Percentiles rank a stretch among this genome's conserved stretches.
These are phyloP conservation scores for Spialia ferax DNA, from an alignment of 2,888 invertebrate genomes.

Conservation along the genomic window DNA sequence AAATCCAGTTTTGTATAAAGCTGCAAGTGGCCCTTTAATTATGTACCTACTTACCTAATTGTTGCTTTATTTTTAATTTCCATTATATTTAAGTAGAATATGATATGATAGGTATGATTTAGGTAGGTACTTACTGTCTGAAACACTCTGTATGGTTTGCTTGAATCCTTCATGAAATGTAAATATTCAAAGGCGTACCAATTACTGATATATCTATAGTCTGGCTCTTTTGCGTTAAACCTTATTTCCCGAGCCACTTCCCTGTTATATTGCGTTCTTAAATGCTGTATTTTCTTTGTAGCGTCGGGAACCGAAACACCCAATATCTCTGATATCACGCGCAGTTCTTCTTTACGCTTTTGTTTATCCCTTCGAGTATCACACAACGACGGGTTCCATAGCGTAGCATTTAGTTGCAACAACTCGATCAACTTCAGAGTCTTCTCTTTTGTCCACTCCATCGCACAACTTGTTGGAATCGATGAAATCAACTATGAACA, in stretches of 20 bases:
- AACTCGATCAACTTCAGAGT: slow-evolving; percentile 78
- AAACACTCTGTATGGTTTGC: slow-evolving; percentile 73
- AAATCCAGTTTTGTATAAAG: too few species aligned
- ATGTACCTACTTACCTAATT: too few species aligned
- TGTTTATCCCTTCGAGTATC: slow-evolving; percentile 78
- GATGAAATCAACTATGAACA: slow-evolving; percentile 56
- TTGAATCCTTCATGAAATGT: slow-evolving; percentile 87
- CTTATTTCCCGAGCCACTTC: slow-evolving; percentile 85
- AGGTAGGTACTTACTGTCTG: slow-evolving; percentile 73
- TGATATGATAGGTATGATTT: too few species aligned
- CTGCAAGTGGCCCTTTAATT: too few species aligned
- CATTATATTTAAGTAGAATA: too few species aligned
- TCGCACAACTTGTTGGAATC: slow-evolving; percentile 53
- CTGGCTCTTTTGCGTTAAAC: slow-evolving; percentile 79
- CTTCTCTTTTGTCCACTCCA: slow-evolving; percentile 84
- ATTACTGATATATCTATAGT: slow-evolving; percentile 81
- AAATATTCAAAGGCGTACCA: slow-evolving; percentile 87
- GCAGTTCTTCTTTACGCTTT: slow-evolving; percentile 75
- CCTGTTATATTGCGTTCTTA: slow-evolving; percentile 87
- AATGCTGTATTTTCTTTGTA: slow-evolving; percentile 87
- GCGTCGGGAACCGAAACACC: slow-evolving; percentile 76
- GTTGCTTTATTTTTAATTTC: too few species aligned
- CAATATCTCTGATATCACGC: slow-evolving; percentile 70
- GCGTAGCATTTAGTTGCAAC: slow-evolving; percentile 72
- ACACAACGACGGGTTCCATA: slow-evolving; percentile 78